phyloP scores from a whole-genome alignment of 2,113 vertebrate genomes.

The Hystrix cristata region DNA sequence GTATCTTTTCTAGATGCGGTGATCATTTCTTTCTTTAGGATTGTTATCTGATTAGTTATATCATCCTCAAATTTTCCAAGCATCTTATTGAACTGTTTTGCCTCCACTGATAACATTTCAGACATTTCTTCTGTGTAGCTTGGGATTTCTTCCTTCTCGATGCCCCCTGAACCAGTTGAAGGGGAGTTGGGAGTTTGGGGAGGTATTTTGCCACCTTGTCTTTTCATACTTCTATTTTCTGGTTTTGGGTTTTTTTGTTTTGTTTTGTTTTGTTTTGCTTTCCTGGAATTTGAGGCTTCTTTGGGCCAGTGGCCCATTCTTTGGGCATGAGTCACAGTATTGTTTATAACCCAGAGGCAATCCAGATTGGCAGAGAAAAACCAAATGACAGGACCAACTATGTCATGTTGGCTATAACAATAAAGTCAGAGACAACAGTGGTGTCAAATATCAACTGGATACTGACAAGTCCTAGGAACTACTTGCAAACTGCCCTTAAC shows the following conservation, averaged over 20 bases:
- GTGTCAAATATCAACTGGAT: background rate
- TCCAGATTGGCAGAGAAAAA: background rate
- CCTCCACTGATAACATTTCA: background rate
- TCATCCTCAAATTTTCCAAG: background rate
- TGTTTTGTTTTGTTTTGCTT: background rate
- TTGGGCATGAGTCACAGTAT: background rate
- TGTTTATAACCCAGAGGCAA: background rate
- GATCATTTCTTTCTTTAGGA: background rate
- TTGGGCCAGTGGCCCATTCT: background rate
- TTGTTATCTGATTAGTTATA: background rate
- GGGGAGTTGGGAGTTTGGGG: background rate
- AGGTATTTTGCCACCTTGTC: background rate
- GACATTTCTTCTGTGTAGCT: background rate
- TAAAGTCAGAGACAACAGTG: background rate
- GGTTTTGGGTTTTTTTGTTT: background rate
- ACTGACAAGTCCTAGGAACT: background rate
- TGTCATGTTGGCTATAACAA: background rate
- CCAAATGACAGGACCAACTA: background rate
- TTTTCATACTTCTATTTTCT: background rate
- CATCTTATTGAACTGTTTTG: background rate
- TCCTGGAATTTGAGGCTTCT: background rate
- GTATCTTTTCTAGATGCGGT: background rate
- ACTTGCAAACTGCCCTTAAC: background rate
- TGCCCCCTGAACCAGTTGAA: background rate
- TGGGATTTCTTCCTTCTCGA: background rate